Percentiles rank a stretch among this genome's conserved stretches.
Conservation (phyloP, 2,888 invertebrate species). For the Cantharis nigra region DNA sequence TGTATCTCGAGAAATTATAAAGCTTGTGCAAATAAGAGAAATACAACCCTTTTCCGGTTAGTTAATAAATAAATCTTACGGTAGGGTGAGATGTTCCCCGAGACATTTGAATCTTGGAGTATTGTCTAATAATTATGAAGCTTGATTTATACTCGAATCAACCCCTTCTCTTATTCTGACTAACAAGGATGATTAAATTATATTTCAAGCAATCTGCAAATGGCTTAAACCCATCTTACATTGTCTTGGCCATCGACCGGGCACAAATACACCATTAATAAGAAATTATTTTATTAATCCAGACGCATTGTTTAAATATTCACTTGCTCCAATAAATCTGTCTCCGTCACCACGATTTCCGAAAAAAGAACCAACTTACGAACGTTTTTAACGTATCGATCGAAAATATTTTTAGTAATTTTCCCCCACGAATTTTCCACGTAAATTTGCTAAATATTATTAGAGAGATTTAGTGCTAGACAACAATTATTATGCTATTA, state of each 20-base stretch:
- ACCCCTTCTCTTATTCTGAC: constrained; percentile 33
- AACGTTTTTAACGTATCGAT: background rate
- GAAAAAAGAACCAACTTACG: background rate
- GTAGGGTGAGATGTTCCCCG: constrained; percentile 33
- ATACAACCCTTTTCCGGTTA: constrained; percentile 25
- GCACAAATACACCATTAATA: constrained; percentile 3
- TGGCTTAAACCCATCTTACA: constrained; percentile 36
- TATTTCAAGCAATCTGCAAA: constrained; percentile 31
- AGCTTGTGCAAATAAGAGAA: constrained; percentile 4
- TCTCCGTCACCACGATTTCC: background rate
- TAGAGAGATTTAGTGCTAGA: background rate
- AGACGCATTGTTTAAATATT: constrained; percentile 19
- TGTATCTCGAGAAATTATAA: constrained; percentile 4
- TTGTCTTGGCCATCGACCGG: constrained; percentile 6
- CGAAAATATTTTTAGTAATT: background rate
- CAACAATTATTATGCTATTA: background rate
- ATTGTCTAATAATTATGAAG: constrained; percentile 37
- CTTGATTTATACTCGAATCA: constrained; percentile 38
- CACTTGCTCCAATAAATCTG: constrained; percentile 8
- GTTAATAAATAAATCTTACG: constrained; percentile 33
- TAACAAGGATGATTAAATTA: constrained; percentile 51
- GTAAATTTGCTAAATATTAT: background rate
- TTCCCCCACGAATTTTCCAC: background rate
- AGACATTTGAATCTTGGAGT: constrained; percentile 37
- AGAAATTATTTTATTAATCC: constrained; percentile 5